These are phyloP conservation scores for Gerris lacustris DNA, from an alignment of 2,888 invertebrate genomes.

Conservation along the genomic window DNA sequence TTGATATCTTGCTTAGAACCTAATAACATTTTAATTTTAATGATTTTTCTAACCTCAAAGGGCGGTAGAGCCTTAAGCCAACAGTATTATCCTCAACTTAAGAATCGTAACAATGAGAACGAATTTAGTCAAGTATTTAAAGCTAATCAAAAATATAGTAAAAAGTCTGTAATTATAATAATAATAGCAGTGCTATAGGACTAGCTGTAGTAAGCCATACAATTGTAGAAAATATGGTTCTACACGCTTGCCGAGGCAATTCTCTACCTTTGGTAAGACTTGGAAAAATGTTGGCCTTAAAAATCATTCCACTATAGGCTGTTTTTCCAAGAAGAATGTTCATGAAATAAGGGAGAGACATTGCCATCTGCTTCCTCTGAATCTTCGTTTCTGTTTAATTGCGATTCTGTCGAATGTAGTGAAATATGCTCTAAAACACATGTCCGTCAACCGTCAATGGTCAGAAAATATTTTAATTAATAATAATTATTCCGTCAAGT, in stretches of 20 bases:
- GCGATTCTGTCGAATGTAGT: neutral
- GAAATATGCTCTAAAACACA: too few relatives aligned
- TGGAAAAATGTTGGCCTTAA: neutral
- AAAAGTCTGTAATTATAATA: neutral
- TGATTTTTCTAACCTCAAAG: too few relatives aligned
- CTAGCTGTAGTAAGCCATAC: neutral
- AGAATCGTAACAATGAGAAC: too few relatives aligned
- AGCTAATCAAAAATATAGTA: neutral
- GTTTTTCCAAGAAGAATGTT: neutral
- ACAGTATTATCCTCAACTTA: too few relatives aligned
- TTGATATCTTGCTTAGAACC: too few relatives aligned
- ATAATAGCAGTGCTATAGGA: neutral
- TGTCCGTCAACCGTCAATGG: too few relatives aligned
- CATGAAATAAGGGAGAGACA: neutral
- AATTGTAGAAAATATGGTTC: neutral
- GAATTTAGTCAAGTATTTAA: too few relatives aligned
- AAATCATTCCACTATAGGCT: neutral
- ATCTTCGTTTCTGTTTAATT: neutral
- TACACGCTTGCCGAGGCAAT: neutral
- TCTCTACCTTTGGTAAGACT: neutral
- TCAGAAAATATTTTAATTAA: too few relatives aligned
- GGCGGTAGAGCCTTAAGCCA: too few relatives aligned
- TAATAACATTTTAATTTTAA: too few relatives aligned
- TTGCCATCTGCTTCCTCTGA: neutral
- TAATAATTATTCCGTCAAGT: neutral